Evolutionary conservation across 2,113 vertebrate species (phyloP).

Genomic region (Megaceryle maxima): DNA sequence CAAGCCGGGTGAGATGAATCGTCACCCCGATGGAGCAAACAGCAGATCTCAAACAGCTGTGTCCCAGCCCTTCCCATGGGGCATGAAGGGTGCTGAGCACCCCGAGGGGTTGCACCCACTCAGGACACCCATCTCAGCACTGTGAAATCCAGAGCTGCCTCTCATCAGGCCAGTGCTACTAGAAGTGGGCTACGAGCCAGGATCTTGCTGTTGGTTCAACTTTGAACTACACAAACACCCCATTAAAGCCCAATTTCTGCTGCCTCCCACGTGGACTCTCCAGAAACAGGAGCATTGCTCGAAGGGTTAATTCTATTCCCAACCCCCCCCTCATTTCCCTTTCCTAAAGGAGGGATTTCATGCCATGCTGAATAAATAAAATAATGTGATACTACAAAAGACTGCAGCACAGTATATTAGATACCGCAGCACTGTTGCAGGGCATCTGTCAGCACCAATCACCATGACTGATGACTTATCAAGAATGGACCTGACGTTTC

Average conservation of each 20-base stretch:
- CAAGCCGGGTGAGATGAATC: not conserved
- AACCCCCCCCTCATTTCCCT: not conserved
- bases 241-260: not conserved
- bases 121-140: rapidly evolving
- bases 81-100: not conserved
- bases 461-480: constrained; percentile 66
- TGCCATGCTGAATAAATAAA: constrained; percentile 50
- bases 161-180: not conserved
- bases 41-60: not conserved
- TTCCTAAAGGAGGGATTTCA: constrained; percentile 37
- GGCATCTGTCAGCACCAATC: constrained; percentile 55
- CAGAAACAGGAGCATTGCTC: not conserved
- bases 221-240: rapidly evolving
- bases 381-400: constrained; percentile 18
- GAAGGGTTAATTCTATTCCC: not conserved
- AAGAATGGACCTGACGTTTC: constrained; percentile 67
- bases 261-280: rapidly evolving
- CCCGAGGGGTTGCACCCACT: not conserved
- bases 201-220: not conserved
- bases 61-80: not conserved
- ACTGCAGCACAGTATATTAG: not conserved
- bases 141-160: too few species aligned
- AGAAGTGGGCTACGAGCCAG: rapidly evolving
- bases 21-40: not conserved
- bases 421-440: not conserved